Evolutionary conservation across 35 echinoderm and acorn worm genomes (phyloP), one percentile per base, ranked within the genome.

Genomic region (Stichopus chloronotus): DNA sequence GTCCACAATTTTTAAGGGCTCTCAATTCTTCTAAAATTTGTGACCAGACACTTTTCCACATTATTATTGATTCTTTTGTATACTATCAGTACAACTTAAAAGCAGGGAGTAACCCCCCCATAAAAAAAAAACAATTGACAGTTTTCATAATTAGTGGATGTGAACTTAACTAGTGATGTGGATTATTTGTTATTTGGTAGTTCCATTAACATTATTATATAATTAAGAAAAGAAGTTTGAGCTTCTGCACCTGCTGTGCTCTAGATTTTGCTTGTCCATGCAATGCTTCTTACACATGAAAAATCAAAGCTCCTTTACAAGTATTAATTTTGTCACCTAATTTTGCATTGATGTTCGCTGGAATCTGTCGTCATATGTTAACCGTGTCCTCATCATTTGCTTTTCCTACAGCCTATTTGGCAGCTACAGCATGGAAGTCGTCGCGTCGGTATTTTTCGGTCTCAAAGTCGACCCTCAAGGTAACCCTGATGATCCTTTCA

Each of bases 401-500:
- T 65, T 68, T 76, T 74, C n/a, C 88, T 77, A 19, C 69, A 95
- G 94, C 52, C 9, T 92, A 30, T 95, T 72, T 87, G 94, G 94
- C 52, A 10, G 58, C 5, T 95, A 61, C 78, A 83, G 76, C 54
- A 92, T 95, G 88, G 94, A 95, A 84, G 90, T 84, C 8, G 78
- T 95, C 25, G 94, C 78, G 2, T 71, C 89, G 16, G 58, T 78
- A 76, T 89, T 87, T 53, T 95, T 95, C 59, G 94, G 94, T 53
- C 57, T 95, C 4, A 9, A 91, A 55, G 79, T 95, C 8, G 91
- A 95, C 63, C 92, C 94, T 30, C 94, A 87, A 23, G 87, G 55
- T 19, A 95, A 58, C 53, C 76, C 91, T 25, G 94, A 95, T 78
- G 63, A 95, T 57, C 94, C 94, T 21, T 95, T 95, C 71, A 63